These are phyloP conservation scores for Plagiodera versicolora DNA, from an alignment of 2,888 invertebrate species.

Conservation along the genomic window DNA sequence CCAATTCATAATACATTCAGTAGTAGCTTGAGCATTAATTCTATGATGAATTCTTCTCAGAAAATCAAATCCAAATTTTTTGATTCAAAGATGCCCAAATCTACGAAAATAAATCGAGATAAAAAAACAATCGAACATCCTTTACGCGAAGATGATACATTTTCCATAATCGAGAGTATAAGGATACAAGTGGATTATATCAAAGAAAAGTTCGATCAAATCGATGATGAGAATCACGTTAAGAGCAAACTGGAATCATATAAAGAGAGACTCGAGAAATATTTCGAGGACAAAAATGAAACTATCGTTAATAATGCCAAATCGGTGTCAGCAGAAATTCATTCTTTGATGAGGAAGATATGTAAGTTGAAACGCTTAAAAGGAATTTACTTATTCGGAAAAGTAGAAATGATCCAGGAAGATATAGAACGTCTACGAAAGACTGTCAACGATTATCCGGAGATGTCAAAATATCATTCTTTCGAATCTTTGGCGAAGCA, in stretches of 20 bases:
- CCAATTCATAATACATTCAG: conserved; percentile 11
- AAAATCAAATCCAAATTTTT: conserved; percentile 8
- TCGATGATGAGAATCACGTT: conserved; percentile 26
- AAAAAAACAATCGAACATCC: neutral
- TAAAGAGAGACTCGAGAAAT: conserved; percentile 23
- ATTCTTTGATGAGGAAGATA: conserved; percentile 23
- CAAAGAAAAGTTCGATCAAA: conserved; percentile 33
- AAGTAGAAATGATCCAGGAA: conserved; percentile 24
- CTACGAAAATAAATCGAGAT: neutral
- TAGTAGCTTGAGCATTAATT: conserved; percentile 22
- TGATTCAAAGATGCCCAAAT: neutral
- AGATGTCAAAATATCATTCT: conserved; percentile 26
- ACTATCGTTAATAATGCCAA: conserved; percentile 31
- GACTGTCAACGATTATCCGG: conserved; percentile 24
- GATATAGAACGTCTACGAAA: conserved; percentile 20
- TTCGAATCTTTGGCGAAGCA: conserved; percentile 25
- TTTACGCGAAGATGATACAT: conserved; percentile 17
- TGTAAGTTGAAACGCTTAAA: conserved; percentile 9
- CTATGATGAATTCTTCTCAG: neutral
- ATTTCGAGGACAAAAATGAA: conserved; percentile 25
- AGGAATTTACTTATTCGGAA: conserved; percentile 13
- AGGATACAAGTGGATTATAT: conserved; percentile 36
- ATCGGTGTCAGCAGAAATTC: conserved; percentile 30
- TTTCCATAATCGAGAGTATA: conserved; percentile 35
- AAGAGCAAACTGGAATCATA: conserved; percentile 32